These are phyloP conservation scores for Parapsyche elsis DNA, from an alignment of 1,140 invertebrate species.

Conservation along the genomic window DNA sequence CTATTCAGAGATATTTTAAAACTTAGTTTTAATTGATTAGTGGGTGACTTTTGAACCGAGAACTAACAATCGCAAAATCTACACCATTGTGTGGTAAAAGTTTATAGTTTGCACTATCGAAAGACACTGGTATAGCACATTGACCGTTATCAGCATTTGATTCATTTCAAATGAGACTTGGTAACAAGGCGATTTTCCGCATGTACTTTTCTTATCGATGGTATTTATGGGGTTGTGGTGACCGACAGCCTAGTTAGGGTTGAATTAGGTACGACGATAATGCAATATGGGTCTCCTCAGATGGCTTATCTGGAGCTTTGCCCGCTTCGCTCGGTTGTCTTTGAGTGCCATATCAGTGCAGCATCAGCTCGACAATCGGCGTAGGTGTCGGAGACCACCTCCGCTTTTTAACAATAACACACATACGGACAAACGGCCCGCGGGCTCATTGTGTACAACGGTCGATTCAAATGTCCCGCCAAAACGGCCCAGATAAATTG, in stretches of 20 bases:
- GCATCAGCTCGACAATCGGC: conserved; percentile 45
- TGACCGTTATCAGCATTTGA: too few relatives aligned
- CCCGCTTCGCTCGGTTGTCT: conserved; percentile 7
- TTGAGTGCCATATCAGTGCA: conserved; percentile 50
- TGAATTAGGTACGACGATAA: background rate
- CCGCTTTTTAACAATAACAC: conserved; percentile 34
- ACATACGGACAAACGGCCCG: background rate
- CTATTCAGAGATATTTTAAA: too few relatives aligned
- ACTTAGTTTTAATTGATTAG: too few relatives aligned
- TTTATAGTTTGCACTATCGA: background rate
- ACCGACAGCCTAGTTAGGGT: background rate
- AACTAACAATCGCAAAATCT: too few relatives aligned
- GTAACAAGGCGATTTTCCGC: too few relatives aligned
- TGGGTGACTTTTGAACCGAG: too few relatives aligned
- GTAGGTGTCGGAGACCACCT: conserved; percentile 46
- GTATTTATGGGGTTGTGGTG: background rate
- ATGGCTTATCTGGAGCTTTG: background rate
- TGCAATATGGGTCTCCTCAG: background rate
- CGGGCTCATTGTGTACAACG: conserved; percentile 43
- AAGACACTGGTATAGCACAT: background rate
- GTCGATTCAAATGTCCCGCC: conserved; percentile 21
- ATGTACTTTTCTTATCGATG: too few relatives aligned
- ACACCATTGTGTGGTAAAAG: too few relatives aligned
- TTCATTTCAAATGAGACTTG: too few relatives aligned
- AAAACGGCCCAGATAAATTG: background rate